Evolutionary conservation across 2,888 invertebrate species (phyloP).

Genomic region (Bombylius major): DNA sequence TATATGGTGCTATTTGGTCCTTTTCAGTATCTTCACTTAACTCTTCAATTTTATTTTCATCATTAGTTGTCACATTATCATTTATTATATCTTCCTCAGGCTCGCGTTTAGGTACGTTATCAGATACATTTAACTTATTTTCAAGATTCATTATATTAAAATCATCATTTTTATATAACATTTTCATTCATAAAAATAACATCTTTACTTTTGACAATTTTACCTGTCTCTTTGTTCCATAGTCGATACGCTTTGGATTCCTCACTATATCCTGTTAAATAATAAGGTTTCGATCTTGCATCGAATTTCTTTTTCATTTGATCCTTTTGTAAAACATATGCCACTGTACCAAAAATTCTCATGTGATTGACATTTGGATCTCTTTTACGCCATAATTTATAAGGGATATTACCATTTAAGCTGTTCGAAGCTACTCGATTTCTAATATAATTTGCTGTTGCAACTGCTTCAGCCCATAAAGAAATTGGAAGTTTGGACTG

Average conservation of each 20-base stretch:
- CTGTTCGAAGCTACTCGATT: neutral
- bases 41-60: too few species aligned
- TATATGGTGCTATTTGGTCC: too few species aligned
- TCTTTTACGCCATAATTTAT: neutral
- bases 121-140: too few species aligned
- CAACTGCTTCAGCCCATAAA: neutral
- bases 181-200: too few species aligned
- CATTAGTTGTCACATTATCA: too few species aligned
- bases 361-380: neutral
- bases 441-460: neutral
- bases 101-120: too few species aligned
- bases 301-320: conserved; percentile 8
- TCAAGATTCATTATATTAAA: too few species aligned
- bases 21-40: too few species aligned
- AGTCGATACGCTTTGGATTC: neutral
- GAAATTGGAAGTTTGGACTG: neutral
- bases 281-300: conserved; percentile 5
- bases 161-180: too few species aligned
- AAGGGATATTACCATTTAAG: neutral
- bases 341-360: neutral
- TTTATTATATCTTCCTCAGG: too few species aligned
- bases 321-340: neutral
- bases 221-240: neutral
- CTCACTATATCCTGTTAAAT: neutral
- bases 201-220: neutral